Evolutionary conservation across 2,113 vertebrate genomes (phyloP).

Genomic region (Oncorhynchus kisutch): DNA sequence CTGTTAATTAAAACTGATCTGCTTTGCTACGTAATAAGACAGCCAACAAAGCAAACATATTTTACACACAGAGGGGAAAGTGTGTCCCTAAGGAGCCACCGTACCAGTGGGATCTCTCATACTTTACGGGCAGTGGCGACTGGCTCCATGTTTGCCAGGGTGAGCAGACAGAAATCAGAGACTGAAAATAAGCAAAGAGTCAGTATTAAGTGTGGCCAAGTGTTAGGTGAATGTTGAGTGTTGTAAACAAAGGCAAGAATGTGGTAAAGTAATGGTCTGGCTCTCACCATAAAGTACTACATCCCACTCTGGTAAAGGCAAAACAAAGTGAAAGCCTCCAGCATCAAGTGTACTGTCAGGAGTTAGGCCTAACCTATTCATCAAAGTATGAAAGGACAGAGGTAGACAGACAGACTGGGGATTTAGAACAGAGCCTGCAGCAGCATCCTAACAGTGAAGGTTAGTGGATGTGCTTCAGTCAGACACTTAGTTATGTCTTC

Average conservation of each 20-base stretch:
- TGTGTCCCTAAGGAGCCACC: neutral
- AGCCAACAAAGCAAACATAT: slow-evolving; percentile 4
- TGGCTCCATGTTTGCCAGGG: neutral
- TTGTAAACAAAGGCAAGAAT: neutral
- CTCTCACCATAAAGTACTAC: no score
- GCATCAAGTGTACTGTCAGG: no score
- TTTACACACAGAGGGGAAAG: slow-evolving; percentile 4
- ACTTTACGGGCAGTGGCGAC: neutral
- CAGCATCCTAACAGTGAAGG: no score
- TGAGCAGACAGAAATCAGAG: neutral
- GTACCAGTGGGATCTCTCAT: neutral
- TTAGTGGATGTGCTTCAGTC: no score
- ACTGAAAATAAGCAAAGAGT: neutral
- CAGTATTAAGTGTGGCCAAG: neutral
- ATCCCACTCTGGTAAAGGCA: no score
- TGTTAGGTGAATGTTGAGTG: neutral
- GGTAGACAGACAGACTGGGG: no score
- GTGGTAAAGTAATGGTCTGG: neutral
- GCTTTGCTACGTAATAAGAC: neutral
- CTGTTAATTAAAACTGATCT: slow-evolving; percentile 3
- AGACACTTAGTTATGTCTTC: no score
- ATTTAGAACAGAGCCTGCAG: no score
- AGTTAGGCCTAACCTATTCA: no score
- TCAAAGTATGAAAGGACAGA: no score
- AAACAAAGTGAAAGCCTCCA: no score